Evolutionary conservation across 2,888 invertebrate species (phyloP).

Genomic region (Acanthoscelides obtectus): DNA sequence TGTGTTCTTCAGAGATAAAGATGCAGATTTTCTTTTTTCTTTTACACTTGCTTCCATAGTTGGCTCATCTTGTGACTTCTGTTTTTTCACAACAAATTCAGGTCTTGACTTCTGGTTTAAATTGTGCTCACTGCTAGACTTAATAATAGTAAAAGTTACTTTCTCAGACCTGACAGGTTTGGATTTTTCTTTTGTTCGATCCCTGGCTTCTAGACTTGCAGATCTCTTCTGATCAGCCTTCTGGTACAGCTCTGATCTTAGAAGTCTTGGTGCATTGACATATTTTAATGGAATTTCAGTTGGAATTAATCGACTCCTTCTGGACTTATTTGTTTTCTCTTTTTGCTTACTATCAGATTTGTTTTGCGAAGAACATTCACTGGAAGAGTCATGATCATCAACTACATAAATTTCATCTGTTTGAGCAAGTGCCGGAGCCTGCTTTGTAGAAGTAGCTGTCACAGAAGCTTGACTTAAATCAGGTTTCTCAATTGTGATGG

Average conservation of each 20-base stretch:
- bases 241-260: conserved; percentile 18
- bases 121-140: neutral
- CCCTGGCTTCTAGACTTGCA: neutral
- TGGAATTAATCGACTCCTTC: conserved; percentile 14
- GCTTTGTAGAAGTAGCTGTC: neutral
- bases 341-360: neutral
- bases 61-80: neutral
- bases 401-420: neutral
- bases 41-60: neutral
- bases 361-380: neutral
- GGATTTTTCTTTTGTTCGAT: neutral
- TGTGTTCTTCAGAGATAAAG: neutral
- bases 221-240: neutral
- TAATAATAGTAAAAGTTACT: neutral
- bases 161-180: neutral
- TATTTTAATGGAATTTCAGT: conserved; percentile 18
- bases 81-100: neutral
- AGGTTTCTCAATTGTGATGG: neutral
- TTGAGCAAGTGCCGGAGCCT: neutral
- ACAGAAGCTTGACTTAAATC: neutral
- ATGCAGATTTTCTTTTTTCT: neutral
- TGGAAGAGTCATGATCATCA: neutral
- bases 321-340: conserved; percentile 15
- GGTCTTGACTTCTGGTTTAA: neutral
- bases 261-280: conserved; percentile 19